phyloP scores from a whole-genome alignment of 1,140 invertebrate species.

The Wasmannia auropunctata region DNA sequence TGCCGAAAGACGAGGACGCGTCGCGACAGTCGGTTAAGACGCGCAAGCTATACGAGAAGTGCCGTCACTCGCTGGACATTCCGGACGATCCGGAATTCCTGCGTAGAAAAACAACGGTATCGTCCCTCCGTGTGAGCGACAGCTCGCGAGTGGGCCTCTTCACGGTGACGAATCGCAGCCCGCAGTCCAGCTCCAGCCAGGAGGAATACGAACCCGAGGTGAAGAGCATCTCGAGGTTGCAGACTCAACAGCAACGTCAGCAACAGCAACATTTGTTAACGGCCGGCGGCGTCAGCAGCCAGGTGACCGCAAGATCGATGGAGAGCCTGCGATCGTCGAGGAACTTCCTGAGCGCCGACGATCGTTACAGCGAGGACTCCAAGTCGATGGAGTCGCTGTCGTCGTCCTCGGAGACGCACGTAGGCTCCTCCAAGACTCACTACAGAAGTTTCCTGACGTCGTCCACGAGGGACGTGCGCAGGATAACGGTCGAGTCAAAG shows the following conservation, averaged over 20 bases:
- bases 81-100: constrained; percentile 47
- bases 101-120: constrained; percentile 10
- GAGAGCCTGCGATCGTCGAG: constrained; percentile 86
- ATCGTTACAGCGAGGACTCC: constrained; percentile 81
- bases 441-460: constrained; percentile 87
- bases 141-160: constrained; percentile 83
- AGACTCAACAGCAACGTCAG: constrained; percentile 83
- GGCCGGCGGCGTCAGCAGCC: constrained; percentile 83
- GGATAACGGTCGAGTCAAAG: constrained; percentile 85
- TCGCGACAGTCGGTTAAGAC: neutral
- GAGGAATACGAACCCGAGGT: constrained; percentile 88
- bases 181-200: constrained; percentile 89
- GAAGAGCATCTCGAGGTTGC: constrained; percentile 79
- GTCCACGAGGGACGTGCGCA: constrained; percentile 88
- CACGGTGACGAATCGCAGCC: constrained; percentile 87
- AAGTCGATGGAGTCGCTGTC: constrained; percentile 81
- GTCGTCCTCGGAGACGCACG: constrained; percentile 84
- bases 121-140: constrained; percentile 78
- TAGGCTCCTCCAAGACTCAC: constrained; percentile 83
- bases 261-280: constrained; percentile 85
- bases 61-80: constrained; percentile 50
- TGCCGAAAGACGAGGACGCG: constrained; percentile 75
- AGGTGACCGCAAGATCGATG: constrained; percentile 89
- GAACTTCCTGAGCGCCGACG: constrained; percentile 82
- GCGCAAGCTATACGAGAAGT: constrained; percentile 46